These are phyloP conservation scores for Drosophila subquinaria DNA, from an alignment of 2,888 invertebrate genomes.

Conservation along the genomic window DNA sequence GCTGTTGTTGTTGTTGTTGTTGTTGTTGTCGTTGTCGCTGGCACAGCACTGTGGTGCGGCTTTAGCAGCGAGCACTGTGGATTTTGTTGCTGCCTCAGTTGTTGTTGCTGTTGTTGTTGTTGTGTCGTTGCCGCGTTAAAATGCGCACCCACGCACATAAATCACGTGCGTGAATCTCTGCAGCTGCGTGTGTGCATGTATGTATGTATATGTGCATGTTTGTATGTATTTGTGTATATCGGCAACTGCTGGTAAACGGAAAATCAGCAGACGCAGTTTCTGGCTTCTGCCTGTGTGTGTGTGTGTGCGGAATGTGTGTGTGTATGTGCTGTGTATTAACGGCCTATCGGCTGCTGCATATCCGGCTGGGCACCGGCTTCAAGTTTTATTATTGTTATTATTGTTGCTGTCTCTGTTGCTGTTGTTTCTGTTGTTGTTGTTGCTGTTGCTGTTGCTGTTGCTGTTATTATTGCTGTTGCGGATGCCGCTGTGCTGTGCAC, in stretches of 20 bases:
- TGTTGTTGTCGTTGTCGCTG: conserved; percentile 37
- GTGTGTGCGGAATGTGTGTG: conserved; percentile 11
- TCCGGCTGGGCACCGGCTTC: conserved; percentile 68
- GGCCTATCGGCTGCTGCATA: conserved; percentile 79
- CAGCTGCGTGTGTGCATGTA: conserved; percentile 35
- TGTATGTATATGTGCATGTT: conserved; percentile 8
- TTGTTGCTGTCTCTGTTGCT: conserved; percentile 17
- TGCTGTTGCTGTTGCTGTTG: conserved; percentile 28
- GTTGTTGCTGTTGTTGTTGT: conserved; percentile 2
- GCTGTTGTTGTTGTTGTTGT: conserved; percentile 11
- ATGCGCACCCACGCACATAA: conserved; percentile 80
- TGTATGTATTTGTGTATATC: conserved; percentile 13
- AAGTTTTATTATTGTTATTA: conserved; percentile 59
- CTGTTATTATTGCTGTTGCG: conserved; percentile 34
- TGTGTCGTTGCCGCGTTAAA: conserved; percentile 63
- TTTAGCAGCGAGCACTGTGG: conserved; percentile 29
- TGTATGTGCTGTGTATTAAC: conserved; percentile 62
- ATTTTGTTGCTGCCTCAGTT: conserved; percentile 19
- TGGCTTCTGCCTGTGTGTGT: conserved; percentile 16
- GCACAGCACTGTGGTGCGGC: conserved; percentile 31
- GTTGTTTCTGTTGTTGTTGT: conserved; percentile 31
- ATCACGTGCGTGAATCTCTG: conserved; percentile 76
- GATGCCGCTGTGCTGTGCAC: conserved; percentile 53
- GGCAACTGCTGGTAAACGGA: conserved; percentile 68
- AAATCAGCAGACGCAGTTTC: conserved; percentile 68